Evolutionary conservation across 37 sponge, comb jelly and placozoan genomes (phyloP).

Genomic region (Theonella swinhoei): DNA sequence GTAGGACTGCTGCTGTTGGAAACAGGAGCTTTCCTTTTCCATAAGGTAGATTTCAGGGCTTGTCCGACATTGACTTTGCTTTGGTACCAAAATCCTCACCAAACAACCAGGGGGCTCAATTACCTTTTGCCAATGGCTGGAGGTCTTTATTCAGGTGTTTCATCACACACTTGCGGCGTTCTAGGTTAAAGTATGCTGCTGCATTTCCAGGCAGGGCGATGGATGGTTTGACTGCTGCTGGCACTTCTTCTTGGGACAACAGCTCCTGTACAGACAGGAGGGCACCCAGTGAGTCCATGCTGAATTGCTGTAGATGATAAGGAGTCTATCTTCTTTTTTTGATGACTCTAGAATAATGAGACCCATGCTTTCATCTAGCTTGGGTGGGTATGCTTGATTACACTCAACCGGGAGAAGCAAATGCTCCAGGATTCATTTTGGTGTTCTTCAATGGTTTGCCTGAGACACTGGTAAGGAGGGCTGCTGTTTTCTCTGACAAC

Average conservation of each 20-base stretch:
- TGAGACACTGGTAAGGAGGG: too few relatives aligned
- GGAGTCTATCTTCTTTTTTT: conserved; percentile 4
- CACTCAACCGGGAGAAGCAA: conserved; percentile 4
- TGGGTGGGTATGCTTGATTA: conserved; percentile 14
- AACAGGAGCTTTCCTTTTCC: conserved; percentile 18
- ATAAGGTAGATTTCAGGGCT: conserved; percentile 6
- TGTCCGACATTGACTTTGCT: neutral
- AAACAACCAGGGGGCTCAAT: conserved; percentile 19
- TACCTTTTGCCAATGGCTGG: neutral
- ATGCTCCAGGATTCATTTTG: neutral
- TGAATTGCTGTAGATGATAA: conserved; percentile 19
- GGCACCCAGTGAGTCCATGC: conserved; percentile 10
- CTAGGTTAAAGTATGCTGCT: conserved; percentile 25
- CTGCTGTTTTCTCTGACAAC: too few relatives aligned
- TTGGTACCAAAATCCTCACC: conserved; percentile 22
- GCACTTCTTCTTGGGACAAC: neutral
- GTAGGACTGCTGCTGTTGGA: conserved; percentile 7
- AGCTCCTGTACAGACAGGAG: neutral
- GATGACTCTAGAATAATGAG: conserved; percentile 14
- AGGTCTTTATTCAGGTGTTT: conserved; percentile 24
- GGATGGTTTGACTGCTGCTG: neutral
- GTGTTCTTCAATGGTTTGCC: conserved; percentile 15
- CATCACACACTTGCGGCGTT: conserved; percentile 17
- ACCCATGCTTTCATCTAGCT: conserved; percentile 2
- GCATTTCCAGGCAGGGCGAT: conserved; percentile 10